Conservation (phyloP, 2,797 vertebrate species). For the Myotis pilosus region DNA sequence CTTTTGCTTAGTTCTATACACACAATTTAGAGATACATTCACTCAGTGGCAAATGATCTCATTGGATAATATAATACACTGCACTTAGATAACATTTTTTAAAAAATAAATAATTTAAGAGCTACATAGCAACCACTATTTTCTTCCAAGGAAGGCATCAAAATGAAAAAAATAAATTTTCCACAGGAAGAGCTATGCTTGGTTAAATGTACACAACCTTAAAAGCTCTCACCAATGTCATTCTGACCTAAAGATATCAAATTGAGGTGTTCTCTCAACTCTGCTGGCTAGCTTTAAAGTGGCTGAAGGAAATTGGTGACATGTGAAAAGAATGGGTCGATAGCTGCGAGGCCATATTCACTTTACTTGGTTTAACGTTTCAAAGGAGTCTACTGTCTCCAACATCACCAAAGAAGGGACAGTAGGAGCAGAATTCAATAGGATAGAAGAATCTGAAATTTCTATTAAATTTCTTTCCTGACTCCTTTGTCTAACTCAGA, state of each 20-base stretch:
- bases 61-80: constrained; percentile 17
- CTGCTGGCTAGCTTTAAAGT: neutral
- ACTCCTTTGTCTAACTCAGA: constrained; percentile 24
- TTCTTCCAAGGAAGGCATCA: constrained; percentile 43
- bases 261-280: constrained; percentile 35
- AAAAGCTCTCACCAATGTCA: constrained; percentile 43
- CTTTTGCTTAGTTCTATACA: neutral
- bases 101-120: constrained; percentile 37
- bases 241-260: constrained; percentile 46
- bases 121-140: constrained; percentile 12
- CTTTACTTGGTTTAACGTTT: constrained; percentile 23
- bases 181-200: neutral
- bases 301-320: neutral
- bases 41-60: constrained; percentile 44
- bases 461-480: constrained; percentile 22
- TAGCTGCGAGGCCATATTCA: neutral
- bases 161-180: constrained; percentile 55
- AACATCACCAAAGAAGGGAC: neutral
- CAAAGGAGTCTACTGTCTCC: neutral
- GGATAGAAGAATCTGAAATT: neutral
- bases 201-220: constrained; percentile 36
- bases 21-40: neutral
- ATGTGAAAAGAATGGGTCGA: neutral
- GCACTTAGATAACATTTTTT: neutral
- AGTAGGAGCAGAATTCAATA: neutral